These are phyloP conservation scores for Scarus forsteni DNA, from an alignment of 2,797 vertebrate species.

Conservation along the genomic window DNA sequence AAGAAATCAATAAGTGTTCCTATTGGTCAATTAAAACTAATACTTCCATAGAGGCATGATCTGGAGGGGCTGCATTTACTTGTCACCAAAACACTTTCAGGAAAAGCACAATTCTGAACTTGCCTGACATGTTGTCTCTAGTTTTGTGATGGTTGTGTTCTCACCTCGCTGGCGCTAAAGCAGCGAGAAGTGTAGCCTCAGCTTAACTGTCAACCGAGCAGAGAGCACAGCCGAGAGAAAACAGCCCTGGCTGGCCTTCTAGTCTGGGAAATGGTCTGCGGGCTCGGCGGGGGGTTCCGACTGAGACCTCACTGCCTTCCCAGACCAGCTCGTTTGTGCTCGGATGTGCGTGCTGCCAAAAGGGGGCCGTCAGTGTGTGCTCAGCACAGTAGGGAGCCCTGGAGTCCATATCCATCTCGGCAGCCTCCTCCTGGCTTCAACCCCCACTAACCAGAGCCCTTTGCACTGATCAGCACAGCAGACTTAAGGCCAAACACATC, in stretches of 20 bases:
- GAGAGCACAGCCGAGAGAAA: slow-evolving; percentile 75
- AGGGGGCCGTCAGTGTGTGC: slow-evolving; percentile 81
- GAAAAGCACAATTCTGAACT: slow-evolving; percentile 52
- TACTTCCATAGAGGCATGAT: not conserved
- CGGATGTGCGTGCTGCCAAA: slow-evolving; percentile 82
- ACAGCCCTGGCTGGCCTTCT: slow-evolving; percentile 80
- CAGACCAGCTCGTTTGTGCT: slow-evolving; percentile 83
- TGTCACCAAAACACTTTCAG: slow-evolving; percentile 16
- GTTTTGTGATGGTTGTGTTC: slow-evolving; percentile 75
- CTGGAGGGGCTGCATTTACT: slow-evolving; percentile 26
- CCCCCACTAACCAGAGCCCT: slow-evolving; percentile 81
- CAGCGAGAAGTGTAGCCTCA: slow-evolving; percentile 64
- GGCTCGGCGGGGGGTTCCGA: slow-evolving; percentile 81
- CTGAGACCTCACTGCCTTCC: slow-evolving; percentile 83
- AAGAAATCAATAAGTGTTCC: slow-evolving; percentile 9
- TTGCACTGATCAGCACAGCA: slow-evolving; percentile 77
- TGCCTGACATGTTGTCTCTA: slow-evolving; percentile 68
- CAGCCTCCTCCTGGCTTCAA: slow-evolving; percentile 83
- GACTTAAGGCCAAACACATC: slow-evolving; percentile 83
- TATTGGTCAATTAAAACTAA: not conserved
- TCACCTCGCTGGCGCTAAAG: slow-evolving; percentile 75
- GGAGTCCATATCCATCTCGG: slow-evolving; percentile 85
- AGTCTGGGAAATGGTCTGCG: slow-evolving; percentile 84
- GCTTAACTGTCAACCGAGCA: slow-evolving; percentile 79
- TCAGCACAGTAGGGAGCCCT: slow-evolving; percentile 77